These are phyloP conservation scores for Myiozetetes cayanensis DNA, from an alignment of 2,113 vertebrate genomes.

Conservation along the genomic window DNA sequence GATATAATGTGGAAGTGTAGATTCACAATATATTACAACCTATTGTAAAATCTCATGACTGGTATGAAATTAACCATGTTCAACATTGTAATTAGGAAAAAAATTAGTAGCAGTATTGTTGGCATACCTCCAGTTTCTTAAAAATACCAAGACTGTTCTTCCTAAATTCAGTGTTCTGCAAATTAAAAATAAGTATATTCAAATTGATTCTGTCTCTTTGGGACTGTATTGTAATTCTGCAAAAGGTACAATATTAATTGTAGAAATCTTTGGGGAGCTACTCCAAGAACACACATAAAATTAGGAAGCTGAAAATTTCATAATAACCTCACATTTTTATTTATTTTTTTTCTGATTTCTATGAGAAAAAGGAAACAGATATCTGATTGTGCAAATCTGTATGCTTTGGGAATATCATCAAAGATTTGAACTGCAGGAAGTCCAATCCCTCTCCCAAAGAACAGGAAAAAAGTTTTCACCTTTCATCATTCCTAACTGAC, in stretches of 20 bases:
- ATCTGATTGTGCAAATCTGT: background rate
- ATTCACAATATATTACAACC: conserved; percentile 17
- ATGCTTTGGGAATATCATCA: background rate
- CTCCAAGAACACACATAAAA: background rate
- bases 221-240: background rate
- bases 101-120: background rate
- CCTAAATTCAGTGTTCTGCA: background rate
- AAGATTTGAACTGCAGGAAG: background rate
- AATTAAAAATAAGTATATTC: background rate
- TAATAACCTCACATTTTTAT: background rate
- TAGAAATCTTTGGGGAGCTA: background rate
- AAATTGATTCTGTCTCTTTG: background rate
- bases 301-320: background rate
- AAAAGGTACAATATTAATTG: background rate
- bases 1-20: conserved; percentile 12
- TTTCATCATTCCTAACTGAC: background rate
- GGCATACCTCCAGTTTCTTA: conserved; percentile 11
- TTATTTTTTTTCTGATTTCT: background rate
- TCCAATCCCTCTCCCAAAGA: background rate
- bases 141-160: background rate
- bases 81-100: conserved; percentile 26
- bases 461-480: background rate
- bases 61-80: conserved; percentile 41
- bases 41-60: conserved; percentile 8
- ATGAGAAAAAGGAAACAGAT: background rate